Conservation (phyloP, 2,797 vertebrate genomes). For the Peromyscus melanophrys region DNA sequence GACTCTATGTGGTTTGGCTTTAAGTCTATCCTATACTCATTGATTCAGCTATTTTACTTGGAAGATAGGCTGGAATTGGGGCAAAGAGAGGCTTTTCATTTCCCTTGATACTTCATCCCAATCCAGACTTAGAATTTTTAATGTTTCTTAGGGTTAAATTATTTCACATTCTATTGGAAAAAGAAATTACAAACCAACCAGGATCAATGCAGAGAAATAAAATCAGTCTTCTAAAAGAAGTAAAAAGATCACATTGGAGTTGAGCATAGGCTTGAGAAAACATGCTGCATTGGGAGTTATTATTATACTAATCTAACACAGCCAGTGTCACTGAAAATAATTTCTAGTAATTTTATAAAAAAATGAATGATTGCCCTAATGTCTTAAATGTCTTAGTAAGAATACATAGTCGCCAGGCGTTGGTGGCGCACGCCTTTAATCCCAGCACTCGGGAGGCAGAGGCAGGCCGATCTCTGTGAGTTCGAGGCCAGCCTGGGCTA, state of each 20-base stretch:
- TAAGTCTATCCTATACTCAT: background rate
- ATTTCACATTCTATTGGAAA: background rate
- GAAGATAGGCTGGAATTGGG: background rate
- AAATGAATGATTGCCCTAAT: background rate
- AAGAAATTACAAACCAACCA: background rate
- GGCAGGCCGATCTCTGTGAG: too few species aligned
- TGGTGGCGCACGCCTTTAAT: too few species aligned
- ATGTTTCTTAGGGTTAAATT: background rate
- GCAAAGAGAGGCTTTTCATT: background rate
- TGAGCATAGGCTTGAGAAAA: background rate
- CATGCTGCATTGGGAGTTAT: background rate
- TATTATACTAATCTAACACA: background rate
- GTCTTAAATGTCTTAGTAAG: background rate
- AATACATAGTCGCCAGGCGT: background rate
- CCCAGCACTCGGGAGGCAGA: too few species aligned
- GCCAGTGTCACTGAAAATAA: background rate
- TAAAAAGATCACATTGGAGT: background rate
- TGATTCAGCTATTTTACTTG: background rate
- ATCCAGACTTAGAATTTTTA: background rate
- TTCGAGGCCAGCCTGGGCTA: too few species aligned
- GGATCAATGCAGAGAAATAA: background rate
- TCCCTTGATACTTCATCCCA: background rate
- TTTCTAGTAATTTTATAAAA: background rate
- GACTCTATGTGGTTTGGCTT: background rate
- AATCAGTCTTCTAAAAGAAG: background rate